Evolutionary conservation across 2,888 invertebrate genomes (phyloP).

Genomic region (Amphiduros pacificus): DNA sequence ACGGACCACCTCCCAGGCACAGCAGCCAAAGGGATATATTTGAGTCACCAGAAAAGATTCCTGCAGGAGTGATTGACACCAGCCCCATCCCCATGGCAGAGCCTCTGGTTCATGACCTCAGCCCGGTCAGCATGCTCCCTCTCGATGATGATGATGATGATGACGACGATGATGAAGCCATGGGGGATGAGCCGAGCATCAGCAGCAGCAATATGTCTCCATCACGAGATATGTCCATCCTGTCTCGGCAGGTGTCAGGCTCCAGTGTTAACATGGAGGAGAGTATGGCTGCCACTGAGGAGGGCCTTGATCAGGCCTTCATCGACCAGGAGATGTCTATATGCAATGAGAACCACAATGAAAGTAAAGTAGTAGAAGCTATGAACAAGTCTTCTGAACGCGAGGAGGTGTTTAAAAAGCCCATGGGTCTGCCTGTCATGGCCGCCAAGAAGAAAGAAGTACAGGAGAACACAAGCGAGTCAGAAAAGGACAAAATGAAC

Average conservation of each 20-base stretch:
- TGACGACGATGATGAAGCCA: neutral
- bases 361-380: neutral
- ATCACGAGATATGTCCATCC: neutral
- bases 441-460: neutral
- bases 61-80: conserved; percentile 23
- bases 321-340: conserved; percentile 17
- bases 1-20: neutral
- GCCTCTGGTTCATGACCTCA: neutral
- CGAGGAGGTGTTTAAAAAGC: conserved; percentile 15
- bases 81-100: conserved; percentile 23
- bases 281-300: conserved; percentile 5
- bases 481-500: conserved; percentile 8
- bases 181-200: neutral
- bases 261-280: neutral
- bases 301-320: conserved; percentile 27
- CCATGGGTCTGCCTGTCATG: neutral
- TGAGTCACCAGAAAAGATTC: conserved; percentile 5
- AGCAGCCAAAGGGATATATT: conserved; percentile 16
- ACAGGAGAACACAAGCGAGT: neutral
- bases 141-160: neutral
- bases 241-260: neutral
- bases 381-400: neutral
- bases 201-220: neutral
- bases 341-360: neutral
- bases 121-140: neutral